These are phyloP conservation scores for Amniataba percoides DNA, from an alignment of 2,797 vertebrate genomes.

Conservation along the genomic window DNA sequence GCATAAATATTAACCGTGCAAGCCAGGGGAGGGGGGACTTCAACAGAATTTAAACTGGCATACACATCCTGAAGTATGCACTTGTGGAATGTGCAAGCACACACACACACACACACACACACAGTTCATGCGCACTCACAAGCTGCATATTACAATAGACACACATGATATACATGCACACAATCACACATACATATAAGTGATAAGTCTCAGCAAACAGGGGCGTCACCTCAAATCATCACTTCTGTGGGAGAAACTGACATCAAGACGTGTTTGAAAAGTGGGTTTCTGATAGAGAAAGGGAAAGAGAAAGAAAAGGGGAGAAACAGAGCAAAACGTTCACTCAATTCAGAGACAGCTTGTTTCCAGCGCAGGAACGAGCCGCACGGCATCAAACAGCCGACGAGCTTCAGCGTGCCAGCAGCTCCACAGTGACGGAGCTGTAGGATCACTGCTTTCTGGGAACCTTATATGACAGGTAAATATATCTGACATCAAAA, in stretches of 20 bases:
- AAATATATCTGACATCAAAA: conserved; percentile 1
- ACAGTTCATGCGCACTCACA: conserved; percentile 34
- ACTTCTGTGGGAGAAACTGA: conserved; percentile 17
- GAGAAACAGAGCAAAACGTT: not conserved
- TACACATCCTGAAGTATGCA: conserved; percentile 67
- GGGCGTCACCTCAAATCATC: conserved; percentile 19
- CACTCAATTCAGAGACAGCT: conserved; percentile 1
- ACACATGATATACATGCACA: not conserved
- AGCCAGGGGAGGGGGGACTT: conserved; percentile 52
- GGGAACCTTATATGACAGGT: not conserved
- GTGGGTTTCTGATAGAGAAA: not conserved
- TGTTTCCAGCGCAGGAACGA: conserved; percentile 9
- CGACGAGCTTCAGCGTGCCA: too few species aligned
- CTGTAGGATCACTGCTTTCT: not conserved
- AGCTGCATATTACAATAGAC: conserved; percentile 13
- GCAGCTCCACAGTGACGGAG: not conserved
- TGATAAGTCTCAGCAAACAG: conserved; percentile 5
- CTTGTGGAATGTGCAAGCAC: conserved; percentile 68
- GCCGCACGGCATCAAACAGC: conserved; percentile 12
- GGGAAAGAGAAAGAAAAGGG: not conserved
- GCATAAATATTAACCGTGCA: conserved; percentile 78
- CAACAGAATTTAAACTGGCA: conserved; percentile 64
- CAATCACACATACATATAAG: conserved; percentile 21
- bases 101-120: conserved; percentile 34
- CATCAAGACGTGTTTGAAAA: conserved; percentile 4